Percentiles rank a stretch among this genome's conserved stretches.
These are phyloP conservation scores for Eugnorisma glareosa DNA, from an alignment of 2,888 invertebrate species.

Conservation along the genomic window DNA sequence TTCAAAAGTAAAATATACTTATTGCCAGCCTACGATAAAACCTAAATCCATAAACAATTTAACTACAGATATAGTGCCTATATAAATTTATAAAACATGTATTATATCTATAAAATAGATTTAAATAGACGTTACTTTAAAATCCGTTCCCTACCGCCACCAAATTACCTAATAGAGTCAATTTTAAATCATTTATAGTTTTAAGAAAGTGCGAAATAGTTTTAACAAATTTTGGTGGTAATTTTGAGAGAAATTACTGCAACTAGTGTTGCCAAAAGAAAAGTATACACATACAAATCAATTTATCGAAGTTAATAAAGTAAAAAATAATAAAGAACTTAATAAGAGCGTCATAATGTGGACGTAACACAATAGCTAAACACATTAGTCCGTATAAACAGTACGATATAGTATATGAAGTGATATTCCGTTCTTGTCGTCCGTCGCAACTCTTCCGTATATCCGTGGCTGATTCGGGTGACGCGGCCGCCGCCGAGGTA, in stretches of 20 bases:
- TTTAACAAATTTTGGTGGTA: slow-evolving; percentile 61
- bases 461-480: slow-evolving; percentile 87
- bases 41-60: slow-evolving; percentile 66
- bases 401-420: slow-evolving; percentile 23
- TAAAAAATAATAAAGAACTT: slow-evolving; percentile 64
- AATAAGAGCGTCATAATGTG: slow-evolving; percentile 57
- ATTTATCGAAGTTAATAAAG: slow-evolving; percentile 61
- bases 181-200: slow-evolving; percentile 59
- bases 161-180: slow-evolving; percentile 71
- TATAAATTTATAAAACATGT: slow-evolving; percentile 73
- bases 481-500: slow-evolving; percentile 81
- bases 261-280: slow-evolving; percentile 60
- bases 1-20: slow-evolving; percentile 66
- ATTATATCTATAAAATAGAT: slow-evolving; percentile 77
- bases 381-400: slow-evolving; percentile 49
- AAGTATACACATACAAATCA: slow-evolving; percentile 66
- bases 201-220: slow-evolving; percentile 58
- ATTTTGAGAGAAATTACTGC: slow-evolving; percentile 54
- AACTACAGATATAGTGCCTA: slow-evolving; percentile 70
- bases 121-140: slow-evolving; percentile 70
- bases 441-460: slow-evolving; percentile 64
- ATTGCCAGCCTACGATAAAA: slow-evolving; percentile 67
- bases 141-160: slow-evolving; percentile 82
- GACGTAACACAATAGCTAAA: slow-evolving; percentile 62
- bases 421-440: slow-evolving; percentile 44